These are phyloP conservation scores for Fulica atra DNA, from an alignment of 2,113 vertebrate genomes.

Conservation along the genomic window DNA sequence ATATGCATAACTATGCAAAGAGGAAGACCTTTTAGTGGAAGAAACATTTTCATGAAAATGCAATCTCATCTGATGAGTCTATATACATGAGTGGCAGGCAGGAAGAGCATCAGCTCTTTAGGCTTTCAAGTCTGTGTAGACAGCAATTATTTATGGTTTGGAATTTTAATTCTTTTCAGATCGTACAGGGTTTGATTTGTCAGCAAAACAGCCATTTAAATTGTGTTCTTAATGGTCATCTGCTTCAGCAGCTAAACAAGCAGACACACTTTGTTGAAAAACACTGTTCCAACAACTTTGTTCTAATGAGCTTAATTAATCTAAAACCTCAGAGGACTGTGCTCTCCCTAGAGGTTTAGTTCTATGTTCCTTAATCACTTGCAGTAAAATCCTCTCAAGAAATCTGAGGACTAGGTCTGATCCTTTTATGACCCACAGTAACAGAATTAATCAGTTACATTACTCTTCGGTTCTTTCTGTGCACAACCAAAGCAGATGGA, in stretches of 20 bases:
- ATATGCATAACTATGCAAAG: not conserved
- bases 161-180: not conserved
- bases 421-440: not conserved
- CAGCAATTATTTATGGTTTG: not conserved
- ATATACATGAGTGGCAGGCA: not conserved
- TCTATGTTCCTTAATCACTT: not conserved
- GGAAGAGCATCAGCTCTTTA: not conserved
- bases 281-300: not conserved
- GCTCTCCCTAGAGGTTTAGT: not conserved
- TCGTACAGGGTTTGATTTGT: not conserved
- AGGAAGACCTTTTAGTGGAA: not conserved
- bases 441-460: not conserved
- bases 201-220: not conserved
- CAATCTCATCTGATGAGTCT: not conserved
- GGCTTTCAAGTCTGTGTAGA: not conserved
- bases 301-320: slow-evolving; percentile 4
- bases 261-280: not conserved
- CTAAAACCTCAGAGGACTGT: not conserved
- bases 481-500: not conserved
- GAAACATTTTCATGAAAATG: not conserved
- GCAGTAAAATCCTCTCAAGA: slow-evolving; percentile 5
- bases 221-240: not conserved
- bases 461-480: not conserved
- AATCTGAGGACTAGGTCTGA: not conserved
- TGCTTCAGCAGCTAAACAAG: not conserved